Evolutionary conservation across 2,888 invertebrate species (phyloP).

Genomic region (Myopa testacea): DNA sequence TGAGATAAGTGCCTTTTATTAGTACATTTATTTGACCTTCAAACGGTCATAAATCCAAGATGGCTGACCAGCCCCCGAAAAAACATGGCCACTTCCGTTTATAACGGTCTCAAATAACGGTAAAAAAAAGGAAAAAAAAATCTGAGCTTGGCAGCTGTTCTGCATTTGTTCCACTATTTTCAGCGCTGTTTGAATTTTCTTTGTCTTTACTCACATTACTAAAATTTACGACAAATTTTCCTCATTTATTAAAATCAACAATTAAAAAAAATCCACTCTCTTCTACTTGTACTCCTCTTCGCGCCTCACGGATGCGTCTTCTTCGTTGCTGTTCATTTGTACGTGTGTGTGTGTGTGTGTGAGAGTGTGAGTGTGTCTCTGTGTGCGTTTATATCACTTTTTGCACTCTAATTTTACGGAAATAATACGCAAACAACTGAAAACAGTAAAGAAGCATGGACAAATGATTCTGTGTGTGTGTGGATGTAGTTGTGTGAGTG

Average conservation of each 20-base stretch:
- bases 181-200: background rate
- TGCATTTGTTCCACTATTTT: no score
- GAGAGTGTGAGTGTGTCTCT: background rate
- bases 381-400: background rate
- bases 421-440: background rate
- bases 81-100: no score
- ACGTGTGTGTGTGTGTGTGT: background rate
- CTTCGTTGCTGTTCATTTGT: background rate
- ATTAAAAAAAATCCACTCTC: background rate
- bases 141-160: no score
- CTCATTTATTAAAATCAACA: constrained; percentile 6
- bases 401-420: background rate
- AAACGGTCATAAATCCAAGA: no score
- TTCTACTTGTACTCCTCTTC: background rate
- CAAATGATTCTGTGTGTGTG: background rate
- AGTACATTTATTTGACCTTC: no score
- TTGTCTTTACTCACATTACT: background rate
- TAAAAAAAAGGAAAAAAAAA: no score
- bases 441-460: background rate
- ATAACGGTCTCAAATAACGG: no score
- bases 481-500: background rate
- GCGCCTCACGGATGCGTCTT: background rate
- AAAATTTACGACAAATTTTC: constrained; percentile 19
- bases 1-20: no score
- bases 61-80: no score